Conservation (phyloP, 1,140 invertebrate species). For the Apis mellifera region DNA sequence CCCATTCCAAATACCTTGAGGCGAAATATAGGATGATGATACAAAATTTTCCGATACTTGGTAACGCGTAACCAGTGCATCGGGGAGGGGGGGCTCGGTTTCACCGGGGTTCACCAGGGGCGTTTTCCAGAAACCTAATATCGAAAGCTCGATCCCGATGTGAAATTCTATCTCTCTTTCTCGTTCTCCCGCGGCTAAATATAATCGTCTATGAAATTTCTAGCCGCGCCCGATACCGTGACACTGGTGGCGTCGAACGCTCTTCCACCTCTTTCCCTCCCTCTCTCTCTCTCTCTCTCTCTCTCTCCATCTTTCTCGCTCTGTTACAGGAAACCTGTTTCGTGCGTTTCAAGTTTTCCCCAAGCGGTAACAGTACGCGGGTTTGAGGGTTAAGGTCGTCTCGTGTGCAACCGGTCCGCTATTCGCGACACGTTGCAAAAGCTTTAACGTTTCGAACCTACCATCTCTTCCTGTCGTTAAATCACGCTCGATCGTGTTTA, state of each 20-base stretch:
- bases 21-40: not conserved
- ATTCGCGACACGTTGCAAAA: conserved; percentile 26
- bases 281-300: not conserved
- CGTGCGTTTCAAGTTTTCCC: conserved; percentile 50
- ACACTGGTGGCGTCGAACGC: conserved; percentile 10
- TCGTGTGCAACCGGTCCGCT: conserved; percentile 39
- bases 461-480: not conserved
- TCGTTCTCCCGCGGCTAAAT: conserved; percentile 7
- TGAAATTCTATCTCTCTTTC: conserved; percentile 44
- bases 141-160: conserved; percentile 29
- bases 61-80: not conserved
- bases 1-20: not conserved
- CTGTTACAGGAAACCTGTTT: conserved; percentile 49
- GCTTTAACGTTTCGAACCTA: not conserved
- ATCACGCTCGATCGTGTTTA: conserved; percentile 12
- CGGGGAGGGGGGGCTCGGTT: conserved; percentile 26
- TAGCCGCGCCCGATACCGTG: conserved; percentile 39
- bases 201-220: conserved; percentile 45
- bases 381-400: conserved; percentile 59
- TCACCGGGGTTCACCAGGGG: conserved; percentile 10
- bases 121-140: conserved; percentile 48
- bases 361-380: conserved; percentile 48
- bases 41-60: not conserved
- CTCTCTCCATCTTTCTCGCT: not conserved
- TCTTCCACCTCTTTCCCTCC: not conserved